Evolutionary conservation across 2,797 vertebrate genomes (phyloP).

Genomic region (Tokudaia muenninki): DNA sequence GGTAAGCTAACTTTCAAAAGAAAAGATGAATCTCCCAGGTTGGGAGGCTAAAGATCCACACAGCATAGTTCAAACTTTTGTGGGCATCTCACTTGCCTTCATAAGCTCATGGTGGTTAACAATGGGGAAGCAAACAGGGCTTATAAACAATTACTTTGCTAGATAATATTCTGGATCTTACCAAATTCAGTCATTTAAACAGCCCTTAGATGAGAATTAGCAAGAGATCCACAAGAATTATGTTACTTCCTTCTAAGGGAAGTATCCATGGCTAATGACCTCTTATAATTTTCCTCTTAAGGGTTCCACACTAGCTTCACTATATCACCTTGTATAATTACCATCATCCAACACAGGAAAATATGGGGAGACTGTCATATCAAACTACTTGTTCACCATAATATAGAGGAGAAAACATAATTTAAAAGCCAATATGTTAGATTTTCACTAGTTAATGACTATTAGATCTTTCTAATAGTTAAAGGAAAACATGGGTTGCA

Average conservation of each 20-base stretch:
- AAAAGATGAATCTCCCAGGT: neutral
- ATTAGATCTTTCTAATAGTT: neutral
- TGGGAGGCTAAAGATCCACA: neutral
- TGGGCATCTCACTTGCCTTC: fast-evolving
- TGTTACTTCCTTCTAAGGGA: neutral
- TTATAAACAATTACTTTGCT: neutral
- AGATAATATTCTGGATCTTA: too few species aligned
- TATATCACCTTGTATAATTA: too few species aligned
- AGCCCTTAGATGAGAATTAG: neutral
- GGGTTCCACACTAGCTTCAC: neutral
- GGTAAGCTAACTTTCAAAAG: neutral
- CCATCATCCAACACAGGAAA: neutral
- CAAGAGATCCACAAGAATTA: too few species aligned
- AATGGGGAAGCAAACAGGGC: fast-evolving
- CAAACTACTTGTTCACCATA: neutral
- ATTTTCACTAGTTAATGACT: neutral
- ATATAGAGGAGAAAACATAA: neutral
- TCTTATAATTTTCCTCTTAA: neutral
- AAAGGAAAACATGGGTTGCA: neutral
- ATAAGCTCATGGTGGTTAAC: neutral
- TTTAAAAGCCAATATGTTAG: neutral
- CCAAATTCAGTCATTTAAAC: neutral
- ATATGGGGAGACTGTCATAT: neutral
- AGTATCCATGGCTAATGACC: too few species aligned
- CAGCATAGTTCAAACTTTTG: neutral